Evolutionary conservation across 2,113 vertebrate genomes (phyloP).

Genomic region (Amblyopsis rosae): DNA sequence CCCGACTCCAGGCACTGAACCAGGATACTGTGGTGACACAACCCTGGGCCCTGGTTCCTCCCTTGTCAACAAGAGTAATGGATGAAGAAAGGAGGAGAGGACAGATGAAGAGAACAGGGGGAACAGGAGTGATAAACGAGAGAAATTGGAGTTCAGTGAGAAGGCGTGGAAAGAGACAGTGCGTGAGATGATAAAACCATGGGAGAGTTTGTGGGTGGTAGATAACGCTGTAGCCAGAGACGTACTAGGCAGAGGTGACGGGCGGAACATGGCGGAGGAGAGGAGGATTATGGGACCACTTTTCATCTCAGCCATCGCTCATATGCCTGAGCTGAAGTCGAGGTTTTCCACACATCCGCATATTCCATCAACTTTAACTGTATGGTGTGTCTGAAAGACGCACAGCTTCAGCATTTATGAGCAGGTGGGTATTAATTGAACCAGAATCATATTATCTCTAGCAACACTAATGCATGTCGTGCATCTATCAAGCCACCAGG

Average conservation of each 20-base stretch:
- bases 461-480: not conserved
- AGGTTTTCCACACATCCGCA: not conserved
- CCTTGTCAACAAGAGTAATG: constrained; percentile 89
- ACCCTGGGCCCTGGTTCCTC: constrained; percentile 83
- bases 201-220: not conserved
- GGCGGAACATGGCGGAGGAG: not conserved
- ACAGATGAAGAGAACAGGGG: constrained; percentile 41
- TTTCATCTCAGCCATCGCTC: constrained; percentile 5
- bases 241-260: not conserved
- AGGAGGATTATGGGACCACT: constrained; percentile 3
- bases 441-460: too few species aligned
- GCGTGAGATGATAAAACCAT: not conserved
- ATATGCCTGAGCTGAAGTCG: not conserved
- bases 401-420: too few species aligned
- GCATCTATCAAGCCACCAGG: constrained; percentile 51
- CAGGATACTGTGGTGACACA: constrained; percentile 98
- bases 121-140: constrained; percentile 22
- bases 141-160: not conserved
- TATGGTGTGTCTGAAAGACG: too few species aligned
- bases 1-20: constrained; percentile 84
- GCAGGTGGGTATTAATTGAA: too few species aligned
- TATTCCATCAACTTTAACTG: too few species aligned
- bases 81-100: constrained; percentile 57
- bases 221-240: not conserved
- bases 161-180: not conserved